phyloP scores from a whole-genome alignment of 2,113 vertebrate species.

The Crotalus horridus region DNA sequence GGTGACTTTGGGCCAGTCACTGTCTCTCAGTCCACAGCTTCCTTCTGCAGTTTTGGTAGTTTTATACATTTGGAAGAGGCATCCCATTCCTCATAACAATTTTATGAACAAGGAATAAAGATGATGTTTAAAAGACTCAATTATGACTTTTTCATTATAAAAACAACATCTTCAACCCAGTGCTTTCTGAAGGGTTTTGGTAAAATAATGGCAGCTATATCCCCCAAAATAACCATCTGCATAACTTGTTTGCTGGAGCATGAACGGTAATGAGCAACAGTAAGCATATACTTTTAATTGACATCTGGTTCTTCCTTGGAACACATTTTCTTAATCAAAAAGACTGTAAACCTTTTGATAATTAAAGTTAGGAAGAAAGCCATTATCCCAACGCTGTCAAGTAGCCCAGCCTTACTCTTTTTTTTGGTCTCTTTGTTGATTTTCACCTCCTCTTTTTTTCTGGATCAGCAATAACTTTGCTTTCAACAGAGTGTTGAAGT shows the following conservation, averaged over 20 bases:
- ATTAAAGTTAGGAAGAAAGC: not conserved
- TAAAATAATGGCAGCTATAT: not conserved
- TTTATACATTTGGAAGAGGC: not conserved
- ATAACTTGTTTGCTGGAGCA: not conserved
- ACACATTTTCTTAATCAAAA: not conserved
- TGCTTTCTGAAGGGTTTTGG: not conserved
- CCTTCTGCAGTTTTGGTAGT: not conserved
- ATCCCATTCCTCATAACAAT: not conserved
- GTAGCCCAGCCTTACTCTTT: not conserved
- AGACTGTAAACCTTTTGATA: not conserved
- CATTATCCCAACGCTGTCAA: not conserved
- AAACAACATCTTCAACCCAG: not conserved
- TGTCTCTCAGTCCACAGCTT: not conserved
- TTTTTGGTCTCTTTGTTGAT: not conserved
- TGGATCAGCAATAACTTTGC: not conserved
- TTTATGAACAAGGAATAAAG: not conserved
- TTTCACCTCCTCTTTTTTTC: not conserved
- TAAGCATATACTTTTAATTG: not conserved
- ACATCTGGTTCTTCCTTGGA: not conserved
- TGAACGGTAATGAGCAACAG: not conserved
- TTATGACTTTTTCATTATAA: not conserved
- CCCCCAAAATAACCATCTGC: not conserved
- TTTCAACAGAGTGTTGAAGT: not conserved
- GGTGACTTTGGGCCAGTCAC: not conserved
- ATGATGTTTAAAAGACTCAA: not conserved